A percentile compares a stretch with the other conserved stretches of the same genome.
These are phyloP conservation scores for Dinocampus coccinellae DNA, from an alignment of 2,888 invertebrate genomes.

Conservation along the genomic window DNA sequence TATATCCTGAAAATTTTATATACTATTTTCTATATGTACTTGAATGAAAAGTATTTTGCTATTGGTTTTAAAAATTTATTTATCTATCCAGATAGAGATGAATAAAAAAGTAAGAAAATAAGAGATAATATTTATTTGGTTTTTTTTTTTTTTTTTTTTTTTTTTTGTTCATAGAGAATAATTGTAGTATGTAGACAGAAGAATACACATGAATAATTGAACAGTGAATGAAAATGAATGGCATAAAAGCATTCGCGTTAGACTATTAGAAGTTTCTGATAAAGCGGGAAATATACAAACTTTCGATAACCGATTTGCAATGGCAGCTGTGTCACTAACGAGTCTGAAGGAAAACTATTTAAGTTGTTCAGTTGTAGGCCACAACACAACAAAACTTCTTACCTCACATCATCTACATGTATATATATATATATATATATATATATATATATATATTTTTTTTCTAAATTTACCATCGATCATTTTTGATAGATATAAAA, in stretches of 20 bases:
- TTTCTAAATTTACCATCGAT: too few relatives aligned
- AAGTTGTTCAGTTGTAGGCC: slow-evolving; percentile 47
- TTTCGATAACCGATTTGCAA: slow-evolving; percentile 35
- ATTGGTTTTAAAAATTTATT: neutral
- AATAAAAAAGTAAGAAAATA: slow-evolving; percentile 29
- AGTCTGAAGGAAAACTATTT: slow-evolving; percentile 54
- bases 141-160: too few relatives aligned
- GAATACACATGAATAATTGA: slow-evolving; percentile 29
- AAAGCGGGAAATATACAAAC: slow-evolving; percentile 15
- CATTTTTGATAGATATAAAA: too few relatives aligned
- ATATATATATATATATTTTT: too few relatives aligned
- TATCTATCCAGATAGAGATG: neutral
- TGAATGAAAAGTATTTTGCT: neutral
- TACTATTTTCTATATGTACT: neutral
- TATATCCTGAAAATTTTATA: slow-evolving; percentile 55
- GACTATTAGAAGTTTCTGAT: slow-evolving; percentile 21
- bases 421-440: too few relatives aligned
- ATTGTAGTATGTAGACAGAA: neutral
- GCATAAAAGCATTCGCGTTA: slow-evolving; percentile 24
- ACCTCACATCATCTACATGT: neutral
- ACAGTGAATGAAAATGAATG: slow-evolving; percentile 23
- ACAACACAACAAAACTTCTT: neutral
- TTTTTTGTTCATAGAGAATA: too few relatives aligned
- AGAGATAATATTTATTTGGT: neutral
- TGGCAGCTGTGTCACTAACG: slow-evolving; percentile 34